These are phyloP conservation scores for Trachymyrmex cornetzi DNA, from an alignment of 1,140 invertebrate species.

Conservation along the genomic window DNA sequence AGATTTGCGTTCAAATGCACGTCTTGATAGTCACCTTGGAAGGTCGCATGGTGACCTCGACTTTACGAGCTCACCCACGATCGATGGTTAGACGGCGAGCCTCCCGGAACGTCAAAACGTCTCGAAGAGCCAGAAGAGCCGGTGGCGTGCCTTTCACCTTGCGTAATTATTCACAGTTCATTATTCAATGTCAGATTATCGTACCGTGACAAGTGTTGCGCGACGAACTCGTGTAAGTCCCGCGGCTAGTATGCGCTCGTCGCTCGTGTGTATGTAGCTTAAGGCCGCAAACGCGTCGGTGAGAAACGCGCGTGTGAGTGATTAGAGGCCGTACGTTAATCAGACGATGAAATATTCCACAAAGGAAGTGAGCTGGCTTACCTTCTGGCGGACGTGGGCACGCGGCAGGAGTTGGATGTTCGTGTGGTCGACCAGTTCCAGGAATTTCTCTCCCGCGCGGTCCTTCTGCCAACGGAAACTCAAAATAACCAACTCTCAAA, in stretches of 20 bases:
- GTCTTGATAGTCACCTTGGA: constrained; percentile 72
- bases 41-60: constrained; percentile 69
- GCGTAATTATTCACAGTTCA: constrained; percentile 74
- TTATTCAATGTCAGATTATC: constrained; percentile 74
- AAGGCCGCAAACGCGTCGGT: constrained; percentile 36
- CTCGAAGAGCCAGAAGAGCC: constrained; percentile 17
- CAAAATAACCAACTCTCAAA: constrained; percentile 47
- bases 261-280: constrained; percentile 60
- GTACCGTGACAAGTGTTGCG: constrained; percentile 68
- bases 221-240: constrained; percentile 50
- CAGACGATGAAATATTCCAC: constrained; percentile 79
- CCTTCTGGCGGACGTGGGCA: constrained; percentile 53
- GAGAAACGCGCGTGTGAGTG: constrained; percentile 72
- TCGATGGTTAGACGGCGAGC: constrained; percentile 37
- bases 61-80: constrained; percentile 72
- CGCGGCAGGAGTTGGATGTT: constrained; percentile 37
- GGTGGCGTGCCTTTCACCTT: constrained; percentile 67
- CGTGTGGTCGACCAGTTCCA: constrained; percentile 67
- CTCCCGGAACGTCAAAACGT: constrained; percentile 36
- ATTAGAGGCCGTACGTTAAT: constrained; percentile 80
- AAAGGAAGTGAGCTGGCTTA: constrained; percentile 68
- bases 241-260: constrained; percentile 18
- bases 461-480: constrained; percentile 37
- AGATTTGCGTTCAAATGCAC: constrained; percentile 34
- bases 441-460: constrained; percentile 43